Evolutionary conservation across 2,113 vertebrate genomes (phyloP).

Genomic region (Ovibos moschatus): DNA sequence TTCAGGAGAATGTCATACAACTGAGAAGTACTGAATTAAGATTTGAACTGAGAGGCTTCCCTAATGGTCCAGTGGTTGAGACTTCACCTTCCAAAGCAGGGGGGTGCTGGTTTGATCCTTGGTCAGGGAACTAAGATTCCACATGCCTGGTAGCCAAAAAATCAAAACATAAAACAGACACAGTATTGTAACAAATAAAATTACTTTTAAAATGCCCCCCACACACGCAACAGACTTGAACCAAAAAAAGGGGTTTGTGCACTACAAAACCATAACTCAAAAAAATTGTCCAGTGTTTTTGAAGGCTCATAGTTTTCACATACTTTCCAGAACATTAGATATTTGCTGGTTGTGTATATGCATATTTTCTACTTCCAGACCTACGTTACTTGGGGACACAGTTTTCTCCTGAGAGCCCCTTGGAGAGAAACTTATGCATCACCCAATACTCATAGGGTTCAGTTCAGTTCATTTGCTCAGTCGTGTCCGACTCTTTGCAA

Average conservation of each 20-base stretch:
- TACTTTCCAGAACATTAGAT: background rate
- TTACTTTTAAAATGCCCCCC: background rate
- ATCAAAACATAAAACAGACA: background rate
- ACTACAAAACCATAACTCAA: background rate
- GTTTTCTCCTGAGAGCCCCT: background rate
- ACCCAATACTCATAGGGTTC: background rate
- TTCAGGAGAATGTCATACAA: background rate
- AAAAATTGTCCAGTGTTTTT: background rate
- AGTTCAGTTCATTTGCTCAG: background rate
- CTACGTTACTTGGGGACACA: background rate
- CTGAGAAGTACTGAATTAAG: background rate
- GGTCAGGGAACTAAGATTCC: background rate
- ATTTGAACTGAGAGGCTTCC: background rate
- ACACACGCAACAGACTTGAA: background rate
- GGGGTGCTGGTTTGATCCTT: background rate
- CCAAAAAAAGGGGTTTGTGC: background rate
- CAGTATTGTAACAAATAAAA: background rate
- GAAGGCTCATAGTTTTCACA: background rate
- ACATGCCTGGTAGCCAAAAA: background rate
- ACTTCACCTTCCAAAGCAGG: background rate
- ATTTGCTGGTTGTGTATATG: background rate
- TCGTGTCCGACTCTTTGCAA: rapidly evolving
- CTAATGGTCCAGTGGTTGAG: background rate
- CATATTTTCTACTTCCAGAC: background rate
- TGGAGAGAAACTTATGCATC: background rate